Evolutionary conservation across 1,140 invertebrate genomes (phyloP), one percentile per base, ranked within the genome.

Genomic region (Campoletis sonorensis): DNA sequence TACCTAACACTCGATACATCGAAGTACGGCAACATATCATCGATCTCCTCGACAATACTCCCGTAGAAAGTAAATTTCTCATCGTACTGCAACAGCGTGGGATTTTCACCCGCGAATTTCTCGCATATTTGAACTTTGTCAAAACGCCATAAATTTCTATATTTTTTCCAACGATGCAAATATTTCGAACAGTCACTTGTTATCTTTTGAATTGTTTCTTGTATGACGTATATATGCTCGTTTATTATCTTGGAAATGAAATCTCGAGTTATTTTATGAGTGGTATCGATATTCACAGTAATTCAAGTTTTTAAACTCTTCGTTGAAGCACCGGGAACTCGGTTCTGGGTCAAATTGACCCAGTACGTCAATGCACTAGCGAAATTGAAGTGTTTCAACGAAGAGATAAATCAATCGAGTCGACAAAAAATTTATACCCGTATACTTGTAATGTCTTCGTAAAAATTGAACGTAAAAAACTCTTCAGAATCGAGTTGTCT

Each of bases 11-110:
- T 94, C 8, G 90, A 92, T 27, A 96, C 91, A 85, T 96, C 94
- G 7, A 94, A 90, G 85, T 93, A 94, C 79, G 93, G 89, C 15
- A 92, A 87, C 85, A 94, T 93, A 3, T 93, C 92, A 11, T 94
- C 85, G 45, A 98, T 88, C 82, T 96, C 95, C 3, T 94, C 92
- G n/a, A 96, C 94, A 11, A 97, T 95, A 78, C 95, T 94, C 85
- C 94, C 94, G 89, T 97, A 98, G 91, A 96, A 97, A 86, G 94
- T 94, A 85, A 98, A 95, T 90, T 96, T 96, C 81, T 97, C 95
- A 86, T 98, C 96, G 91, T 96, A 97, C 81, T 95, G 93, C 26
- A 94, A 92, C 5, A 98, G 93, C 16, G 95, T 94, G 4, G 95
- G 95, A 87, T 95, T 93, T 75, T 94, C 95, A 37, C 92, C 90